Evolutionary conservation across 1,140 invertebrate species (phyloP).

Genomic region (Macrobrachium rosenbergii): DNA sequence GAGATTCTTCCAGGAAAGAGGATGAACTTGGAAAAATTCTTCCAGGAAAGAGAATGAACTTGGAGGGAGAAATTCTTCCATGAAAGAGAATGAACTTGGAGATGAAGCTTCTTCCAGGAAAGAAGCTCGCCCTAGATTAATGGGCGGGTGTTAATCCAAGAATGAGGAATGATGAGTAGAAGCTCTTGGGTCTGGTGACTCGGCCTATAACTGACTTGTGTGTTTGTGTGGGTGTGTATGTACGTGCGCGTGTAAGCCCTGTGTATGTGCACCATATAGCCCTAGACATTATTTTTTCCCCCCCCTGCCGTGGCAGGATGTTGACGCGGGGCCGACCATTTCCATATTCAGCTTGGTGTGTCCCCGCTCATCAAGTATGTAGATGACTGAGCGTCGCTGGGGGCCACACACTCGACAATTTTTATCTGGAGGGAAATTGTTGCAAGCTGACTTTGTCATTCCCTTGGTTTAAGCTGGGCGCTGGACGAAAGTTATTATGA

Average conservation of each 20-base stretch:
- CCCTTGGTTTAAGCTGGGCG: not conserved
- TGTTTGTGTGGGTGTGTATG: slow-evolving; percentile 2
- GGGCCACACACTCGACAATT: slow-evolving; percentile 35
- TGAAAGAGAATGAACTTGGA: too few species aligned
- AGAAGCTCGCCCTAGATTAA: too few species aligned
- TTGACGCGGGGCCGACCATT: slow-evolving; percentile 29
- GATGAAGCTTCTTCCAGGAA: too few species aligned
- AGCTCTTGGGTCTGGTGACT: not conserved
- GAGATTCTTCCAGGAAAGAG: too few species aligned
- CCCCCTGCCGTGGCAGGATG: slow-evolving; percentile 5
- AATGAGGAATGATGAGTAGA: not conserved
- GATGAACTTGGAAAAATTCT: too few species aligned
- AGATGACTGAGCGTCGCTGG: slow-evolving; percentile 24
- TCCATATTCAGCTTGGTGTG: slow-evolving; percentile 30
- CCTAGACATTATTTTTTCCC: not conserved
- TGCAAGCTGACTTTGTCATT: slow-evolving; percentile 13
- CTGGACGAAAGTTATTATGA: not conserved
- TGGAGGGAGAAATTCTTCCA: too few species aligned
- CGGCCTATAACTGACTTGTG: not conserved
- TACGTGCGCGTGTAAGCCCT: not conserved
- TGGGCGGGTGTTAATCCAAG: too few species aligned
- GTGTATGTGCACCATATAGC: not conserved
- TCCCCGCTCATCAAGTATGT: slow-evolving; percentile 38
- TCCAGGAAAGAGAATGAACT: too few species aligned
- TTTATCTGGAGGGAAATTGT: slow-evolving; percentile 39